Evolutionary conservation across 2,113 vertebrate species (phyloP).

Genomic region (Mastomys natalensis): DNA sequence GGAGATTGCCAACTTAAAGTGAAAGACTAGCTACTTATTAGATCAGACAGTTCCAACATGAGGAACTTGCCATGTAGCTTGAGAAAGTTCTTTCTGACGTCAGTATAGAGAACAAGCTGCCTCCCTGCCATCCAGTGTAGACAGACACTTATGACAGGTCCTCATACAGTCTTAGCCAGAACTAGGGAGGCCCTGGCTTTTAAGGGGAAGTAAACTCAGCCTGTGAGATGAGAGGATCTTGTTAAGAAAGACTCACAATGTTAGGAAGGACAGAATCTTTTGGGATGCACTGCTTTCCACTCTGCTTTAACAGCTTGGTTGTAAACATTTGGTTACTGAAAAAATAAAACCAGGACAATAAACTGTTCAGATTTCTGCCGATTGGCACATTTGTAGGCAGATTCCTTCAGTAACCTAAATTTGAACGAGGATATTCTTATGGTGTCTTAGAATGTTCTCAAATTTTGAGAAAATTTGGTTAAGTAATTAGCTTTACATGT

Average conservation of each 20-base stretch:
- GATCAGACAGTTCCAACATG: constrained; percentile 53
- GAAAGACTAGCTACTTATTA: constrained; percentile 70
- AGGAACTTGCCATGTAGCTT: background rate
- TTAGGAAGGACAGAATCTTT: background rate
- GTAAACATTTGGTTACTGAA: background rate
- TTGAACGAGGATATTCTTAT: constrained; percentile 80
- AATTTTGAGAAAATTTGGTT: constrained; percentile 85
- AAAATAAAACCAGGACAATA: background rate
- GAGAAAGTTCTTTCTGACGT: constrained; percentile 55
- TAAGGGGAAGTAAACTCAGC: constrained; percentile 42
- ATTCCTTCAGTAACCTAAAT: constrained; percentile 76
- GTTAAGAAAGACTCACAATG: background rate
- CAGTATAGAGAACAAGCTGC: background rate
- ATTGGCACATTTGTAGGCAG: constrained; percentile 71
- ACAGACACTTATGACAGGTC: background rate
- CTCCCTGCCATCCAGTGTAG: background rate
- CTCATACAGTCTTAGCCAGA: background rate
- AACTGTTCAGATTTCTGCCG: background rate
- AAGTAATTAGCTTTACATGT: constrained; percentile 85
- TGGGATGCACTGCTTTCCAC: background rate
- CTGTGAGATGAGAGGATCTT: background rate
- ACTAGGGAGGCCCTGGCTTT: background rate
- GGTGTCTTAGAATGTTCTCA: constrained; percentile 78
- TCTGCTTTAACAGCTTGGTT: background rate
- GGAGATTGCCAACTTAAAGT: constrained; percentile 72